Evolutionary conservation across 2,797 vertebrate species (phyloP).

Genomic region (Astyanax mexicanus): DNA sequence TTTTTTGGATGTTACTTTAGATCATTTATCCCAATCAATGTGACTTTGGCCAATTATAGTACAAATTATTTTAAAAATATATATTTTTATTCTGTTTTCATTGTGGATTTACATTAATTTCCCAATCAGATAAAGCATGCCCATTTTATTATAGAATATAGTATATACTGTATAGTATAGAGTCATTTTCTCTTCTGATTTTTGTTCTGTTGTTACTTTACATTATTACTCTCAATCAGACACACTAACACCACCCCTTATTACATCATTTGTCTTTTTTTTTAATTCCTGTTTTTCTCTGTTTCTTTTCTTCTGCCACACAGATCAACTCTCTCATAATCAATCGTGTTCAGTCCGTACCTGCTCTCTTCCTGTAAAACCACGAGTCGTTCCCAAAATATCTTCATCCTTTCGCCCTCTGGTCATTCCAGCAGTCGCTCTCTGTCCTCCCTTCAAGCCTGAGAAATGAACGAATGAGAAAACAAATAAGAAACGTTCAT

Average conservation of each 20-base stretch:
- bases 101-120: no score
- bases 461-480: not conserved
- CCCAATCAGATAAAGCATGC: no score
- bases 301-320: conserved; percentile 27
- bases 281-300: conserved; percentile 27
- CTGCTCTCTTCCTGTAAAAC: conserved; percentile 30
- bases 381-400: conserved; percentile 26
- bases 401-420: not conserved
- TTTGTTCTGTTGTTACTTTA: conserved; percentile 49
- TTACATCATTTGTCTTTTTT: conserved; percentile 49
- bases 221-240: conserved; percentile 57
- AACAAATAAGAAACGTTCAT: not conserved
- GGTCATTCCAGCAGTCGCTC: not conserved
- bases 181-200: no score
- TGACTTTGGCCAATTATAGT: no score
- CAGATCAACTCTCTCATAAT: conserved; percentile 43
- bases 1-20: no score
- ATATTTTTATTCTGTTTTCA: no score
- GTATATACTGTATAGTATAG: no score
- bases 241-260: conserved; percentile 42
- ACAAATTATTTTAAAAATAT: no score
- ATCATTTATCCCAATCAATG: no score
- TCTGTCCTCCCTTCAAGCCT: not conserved
- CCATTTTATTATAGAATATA: no score
- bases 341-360: conserved; percentile 42